Evolutionary conservation across 1,140 invertebrate genomes (phyloP).

Genomic region (Halictus rubicundus): DNA sequence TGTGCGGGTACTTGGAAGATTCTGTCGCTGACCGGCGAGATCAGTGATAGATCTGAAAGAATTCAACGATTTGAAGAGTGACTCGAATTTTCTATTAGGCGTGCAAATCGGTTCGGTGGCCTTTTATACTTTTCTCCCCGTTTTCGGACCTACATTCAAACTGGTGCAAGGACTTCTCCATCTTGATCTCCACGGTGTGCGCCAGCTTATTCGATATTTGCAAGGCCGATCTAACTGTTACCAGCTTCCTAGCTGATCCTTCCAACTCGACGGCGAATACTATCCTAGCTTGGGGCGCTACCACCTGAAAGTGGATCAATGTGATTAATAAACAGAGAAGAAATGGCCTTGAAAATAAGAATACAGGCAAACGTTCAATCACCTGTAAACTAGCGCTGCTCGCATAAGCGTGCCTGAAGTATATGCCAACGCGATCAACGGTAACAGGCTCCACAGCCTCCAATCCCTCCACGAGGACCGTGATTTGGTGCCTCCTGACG

Average conservation of each 20-base stretch:
- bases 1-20: slow-evolving; percentile 76
- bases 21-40: slow-evolving; percentile 57
- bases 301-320: slow-evolving; percentile 56
- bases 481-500: slow-evolving; percentile 90
- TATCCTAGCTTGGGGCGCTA: slow-evolving; percentile 84
- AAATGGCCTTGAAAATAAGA: neutral
- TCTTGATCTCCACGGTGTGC: slow-evolving; percentile 86
- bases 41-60: slow-evolving; percentile 64
- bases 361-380: neutral
- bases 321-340: neutral
- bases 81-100: neutral
- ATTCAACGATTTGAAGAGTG: neutral
- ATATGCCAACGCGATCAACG: slow-evolving; percentile 96
- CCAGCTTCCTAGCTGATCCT: slow-evolving; percentile 95
- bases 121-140: too few relatives aligned
- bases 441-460: slow-evolving; percentile 92
- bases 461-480: slow-evolving; percentile 95
- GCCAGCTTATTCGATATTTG: slow-evolving; percentile 89
- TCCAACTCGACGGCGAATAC: slow-evolving; percentile 94
- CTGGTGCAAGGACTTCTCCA: slow-evolving; percentile 81
- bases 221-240: slow-evolving; percentile 96
- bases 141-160: slow-evolving; percentile 76
- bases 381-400: slow-evolving; percentile 74
- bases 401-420: slow-evolving; percentile 90
- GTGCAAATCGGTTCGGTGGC: too few relatives aligned